Base-by-base conservation (phyloP, 2,113 vertebrate genomes). In the Bagarius yarrelli region DNA sequence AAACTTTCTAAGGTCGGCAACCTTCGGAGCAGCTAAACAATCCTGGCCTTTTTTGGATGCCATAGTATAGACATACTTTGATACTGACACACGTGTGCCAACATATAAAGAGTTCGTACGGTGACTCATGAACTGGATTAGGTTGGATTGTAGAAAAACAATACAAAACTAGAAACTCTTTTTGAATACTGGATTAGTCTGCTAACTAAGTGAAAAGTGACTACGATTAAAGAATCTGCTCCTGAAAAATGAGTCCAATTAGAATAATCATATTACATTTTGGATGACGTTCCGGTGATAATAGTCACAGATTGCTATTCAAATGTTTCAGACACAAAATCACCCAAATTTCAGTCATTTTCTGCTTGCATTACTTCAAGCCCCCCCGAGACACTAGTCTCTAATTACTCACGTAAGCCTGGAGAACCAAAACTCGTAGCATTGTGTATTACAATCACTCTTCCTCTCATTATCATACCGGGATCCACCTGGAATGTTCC, bases 391-490 rank as follows among this genome's bases (percentile, higher is more conserved):
- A 70, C 53, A 71, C 40, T 18, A 19, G 30, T 18, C 66, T 52
- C 19, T 80, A 80, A 72, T 72, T 61, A 70, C 34, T 47, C 13
- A 5, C 1, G 27, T 34, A 44, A 80, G 40, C 53, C 44, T 55
- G 32, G 36, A 60, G 25, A 55, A 30, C 40, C 50, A 27, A 36
- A 66, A n/a, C 80, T 75, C 30, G 84, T 47, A 77, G 78, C 71
- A 87, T 84, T 87, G 85, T 87, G 85, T 36, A 64, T 82, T 81
- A 70, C 70, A 40, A 69, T 34, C 66, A 79, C 84, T 85, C 81
- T 84, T 70, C 79, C 89, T 85, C 83, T 81, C 30, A 47, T 87
- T 85, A 84, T 81, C 73, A 81, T 87, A 53, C 60, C 61, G 87
- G 87, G 83, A 85, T 75, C 70, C 79, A 47, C 83, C 79, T 80